Evolutionary conservation across 2,113 vertebrate species (phyloP).

Genomic region (Megaceryle maxima): DNA sequence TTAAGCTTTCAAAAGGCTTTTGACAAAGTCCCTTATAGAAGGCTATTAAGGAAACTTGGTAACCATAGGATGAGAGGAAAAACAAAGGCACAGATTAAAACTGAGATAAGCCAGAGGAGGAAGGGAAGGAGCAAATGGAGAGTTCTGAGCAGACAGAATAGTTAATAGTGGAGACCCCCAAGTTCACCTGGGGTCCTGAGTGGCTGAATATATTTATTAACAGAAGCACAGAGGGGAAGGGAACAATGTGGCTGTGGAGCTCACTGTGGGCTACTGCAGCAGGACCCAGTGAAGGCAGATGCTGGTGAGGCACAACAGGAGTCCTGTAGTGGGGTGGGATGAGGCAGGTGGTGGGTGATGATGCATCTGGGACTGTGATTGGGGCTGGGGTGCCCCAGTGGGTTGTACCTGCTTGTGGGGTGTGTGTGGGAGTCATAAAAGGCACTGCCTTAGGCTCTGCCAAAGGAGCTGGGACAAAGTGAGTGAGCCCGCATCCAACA

Average conservation of each 20-base stretch:
- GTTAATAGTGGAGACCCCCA: slow-evolving; percentile 43
- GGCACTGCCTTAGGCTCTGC: not conserved
- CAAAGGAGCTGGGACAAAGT: not conserved
- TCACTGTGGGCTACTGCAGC: accelerated
- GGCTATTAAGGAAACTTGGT: slow-evolving; percentile 58
- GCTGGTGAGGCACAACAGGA: not conserved
- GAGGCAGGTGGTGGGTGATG: not conserved
- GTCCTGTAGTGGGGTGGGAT: accelerated
- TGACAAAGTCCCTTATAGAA: slow-evolving; percentile 53
- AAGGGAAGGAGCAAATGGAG: not conserved
- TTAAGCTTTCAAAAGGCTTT: slow-evolving; percentile 63
- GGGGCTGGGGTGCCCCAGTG: not conserved
- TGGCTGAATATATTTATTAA: not conserved
- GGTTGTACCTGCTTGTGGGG: not conserved
- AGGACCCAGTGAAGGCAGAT: accelerated
- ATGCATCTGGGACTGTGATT: not conserved
- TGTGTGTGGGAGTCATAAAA: accelerated
- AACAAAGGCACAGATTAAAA: slow-evolving; percentile 51
- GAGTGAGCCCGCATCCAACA: not conserved
- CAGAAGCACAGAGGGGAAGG: not conserved
- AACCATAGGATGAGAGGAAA: slow-evolving; percentile 47
- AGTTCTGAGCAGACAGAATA: slow-evolving; percentile 24
- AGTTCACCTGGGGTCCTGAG: not conserved
- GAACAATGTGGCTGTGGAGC: accelerated
- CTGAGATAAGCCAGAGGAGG: not conserved